These are phyloP conservation scores for Ceraclea dissimilis DNA, from an alignment of 2,888 invertebrate species.

Conservation along the genomic window DNA sequence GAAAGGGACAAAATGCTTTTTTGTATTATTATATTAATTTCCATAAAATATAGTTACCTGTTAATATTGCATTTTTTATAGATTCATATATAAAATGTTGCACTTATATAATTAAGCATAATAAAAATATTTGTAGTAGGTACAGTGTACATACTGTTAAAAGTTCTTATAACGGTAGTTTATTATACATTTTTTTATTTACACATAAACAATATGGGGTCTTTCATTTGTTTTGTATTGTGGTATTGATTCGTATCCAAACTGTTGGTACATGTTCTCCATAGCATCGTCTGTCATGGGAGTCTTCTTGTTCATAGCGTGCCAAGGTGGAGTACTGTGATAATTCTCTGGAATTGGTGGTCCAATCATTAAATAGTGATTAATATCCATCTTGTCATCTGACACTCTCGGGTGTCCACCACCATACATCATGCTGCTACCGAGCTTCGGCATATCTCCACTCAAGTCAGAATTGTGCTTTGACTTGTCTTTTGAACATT, in stretches of 20 bases:
- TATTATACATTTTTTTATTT: conserved; percentile 33
- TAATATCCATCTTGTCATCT: conserved; percentile 45
- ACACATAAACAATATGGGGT: conserved; percentile 54
- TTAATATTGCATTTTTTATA: conserved; percentile 10
- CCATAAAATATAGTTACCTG: too few species aligned
- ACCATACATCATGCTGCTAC: conserved; percentile 43
- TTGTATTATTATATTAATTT: not conserved
- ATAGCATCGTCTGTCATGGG: conserved; percentile 40
- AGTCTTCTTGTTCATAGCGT: conserved; percentile 46
- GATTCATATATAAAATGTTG: not conserved
- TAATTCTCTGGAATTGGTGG: conserved; percentile 47
- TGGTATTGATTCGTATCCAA: conserved; percentile 47
- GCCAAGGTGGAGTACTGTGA: conserved; percentile 47
- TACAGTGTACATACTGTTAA: too few species aligned
- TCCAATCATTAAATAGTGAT: conserved; percentile 47
- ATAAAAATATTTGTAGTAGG: not conserved
- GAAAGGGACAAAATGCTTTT: conserved; percentile 20
- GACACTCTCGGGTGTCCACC: conserved; percentile 43
- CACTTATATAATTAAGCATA: not conserved
- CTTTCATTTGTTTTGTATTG: conserved; percentile 48
- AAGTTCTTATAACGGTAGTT: not conserved
- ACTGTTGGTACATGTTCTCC: conserved; percentile 48
- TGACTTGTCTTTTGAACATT: conserved; percentile 47
- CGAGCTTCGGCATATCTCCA: conserved; percentile 45
- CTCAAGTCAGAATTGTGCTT: conserved; percentile 48